These are phyloP conservation scores for Drosophila santomea DNA, from an alignment of 1,140 invertebrate genomes.

Conservation along the genomic window DNA sequence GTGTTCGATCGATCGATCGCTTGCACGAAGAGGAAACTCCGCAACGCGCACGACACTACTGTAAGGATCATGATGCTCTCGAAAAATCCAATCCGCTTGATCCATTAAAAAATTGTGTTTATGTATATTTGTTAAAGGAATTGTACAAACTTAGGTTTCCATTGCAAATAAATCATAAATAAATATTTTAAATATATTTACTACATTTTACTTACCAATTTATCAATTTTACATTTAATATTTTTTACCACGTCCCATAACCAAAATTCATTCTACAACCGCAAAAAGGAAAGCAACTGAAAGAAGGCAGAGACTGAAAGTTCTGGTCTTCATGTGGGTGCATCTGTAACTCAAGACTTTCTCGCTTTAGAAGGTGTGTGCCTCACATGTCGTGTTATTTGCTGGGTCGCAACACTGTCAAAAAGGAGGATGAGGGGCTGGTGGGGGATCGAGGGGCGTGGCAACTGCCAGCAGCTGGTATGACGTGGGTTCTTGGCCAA, in stretches of 20 bases:
- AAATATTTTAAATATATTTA: too few species aligned
- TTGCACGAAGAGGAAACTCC: constrained; percentile 34
- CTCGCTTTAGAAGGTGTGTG: constrained; percentile 58
- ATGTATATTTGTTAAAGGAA: neutral
- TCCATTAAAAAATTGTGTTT: too few species aligned
- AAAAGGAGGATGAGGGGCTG: neutral
- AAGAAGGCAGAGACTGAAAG: constrained; percentile 27
- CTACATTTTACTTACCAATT: neutral
- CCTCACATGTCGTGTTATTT: constrained; percentile 39
- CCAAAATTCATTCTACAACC: constrained; percentile 40
- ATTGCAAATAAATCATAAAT: too few species aligned
- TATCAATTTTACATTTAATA: neutral
- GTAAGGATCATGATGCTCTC: neutral
- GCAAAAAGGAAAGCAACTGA: constrained; percentile 7
- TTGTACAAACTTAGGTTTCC: too few species aligned
- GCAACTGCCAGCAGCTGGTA: constrained; percentile 59
- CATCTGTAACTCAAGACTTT: constrained; percentile 79
- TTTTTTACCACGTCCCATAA: too few species aligned
- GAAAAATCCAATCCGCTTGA: constrained; percentile 17
- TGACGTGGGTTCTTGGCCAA: constrained; percentile 39
- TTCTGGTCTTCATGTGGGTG: constrained; percentile 62
- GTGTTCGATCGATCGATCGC: constrained; percentile 48
- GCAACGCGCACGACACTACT: constrained; percentile 46
- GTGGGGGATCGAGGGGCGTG: constrained; percentile 14
- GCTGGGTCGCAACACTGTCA: constrained; percentile 9